Base-by-base conservation (phyloP, 2,797 vertebrate species). In the Cyclopterus lumpus region DNA sequence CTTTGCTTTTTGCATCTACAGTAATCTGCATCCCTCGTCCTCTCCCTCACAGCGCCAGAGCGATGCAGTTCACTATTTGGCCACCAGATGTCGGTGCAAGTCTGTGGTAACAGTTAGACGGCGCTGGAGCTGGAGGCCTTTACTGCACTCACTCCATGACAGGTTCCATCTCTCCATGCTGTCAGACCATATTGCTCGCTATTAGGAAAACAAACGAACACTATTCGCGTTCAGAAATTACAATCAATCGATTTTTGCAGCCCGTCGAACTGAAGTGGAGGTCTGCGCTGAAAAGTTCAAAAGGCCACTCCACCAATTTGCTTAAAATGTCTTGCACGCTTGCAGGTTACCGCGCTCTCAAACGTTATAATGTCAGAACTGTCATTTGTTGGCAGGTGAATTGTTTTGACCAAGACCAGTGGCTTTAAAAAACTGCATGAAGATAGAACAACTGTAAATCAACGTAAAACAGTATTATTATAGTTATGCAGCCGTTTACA, bases 11-110 rank as follows among this genome's bases (percentile, higher is more conserved):
- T 51, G 34, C 42, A 65, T 44, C 6, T 26, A 28, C n/a, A 30
- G 10, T 18, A 70, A 32, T 4, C 32, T 49, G 6, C 11, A 8
- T 40, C n/a, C n/a, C 14, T 51, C 34, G 2, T n/a, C 46, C 15
- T 38, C 14, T 34, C 24, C 14, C 9, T 7, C 1, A 18, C 22
- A 53, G 49, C 49, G 12, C 0, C 12, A 5, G 51, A 26, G 12
- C 0, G 1, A 11, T 86, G 85, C 38, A 89, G 65, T 92, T 81
- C 81, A 58, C 24, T 3, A 1, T 62, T 51, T 67, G 49, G 22
- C 88, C 94, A 81, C 76, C 77, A 82, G 93, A 67, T 89, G 94
- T 92, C 93, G 93, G 90, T 85, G 64, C 81, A 81, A 71, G 73
- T n/a, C 53, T 61, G 82, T 53, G 3, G 18, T 28, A 76, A 73